Conservation (phyloP, 2,888 invertebrate genomes). For the Perithous albicinctus region DNA sequence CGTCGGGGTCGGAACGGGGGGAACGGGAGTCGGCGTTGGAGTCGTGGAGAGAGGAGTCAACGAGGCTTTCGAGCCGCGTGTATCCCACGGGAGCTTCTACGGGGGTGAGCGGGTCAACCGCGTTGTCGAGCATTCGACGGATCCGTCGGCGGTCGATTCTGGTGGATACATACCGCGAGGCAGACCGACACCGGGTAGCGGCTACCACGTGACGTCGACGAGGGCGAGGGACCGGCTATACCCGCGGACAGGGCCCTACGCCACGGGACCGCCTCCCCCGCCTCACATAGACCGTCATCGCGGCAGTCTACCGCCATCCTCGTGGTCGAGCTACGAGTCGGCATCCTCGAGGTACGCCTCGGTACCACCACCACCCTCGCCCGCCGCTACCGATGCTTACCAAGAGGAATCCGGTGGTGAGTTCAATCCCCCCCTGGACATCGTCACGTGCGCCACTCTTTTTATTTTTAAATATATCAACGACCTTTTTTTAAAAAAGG, state of each 20-base stretch:
- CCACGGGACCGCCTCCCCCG: slow-evolving; percentile 83
- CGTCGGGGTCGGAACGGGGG: slow-evolving; percentile 71
- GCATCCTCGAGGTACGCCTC: slow-evolving; percentile 81
- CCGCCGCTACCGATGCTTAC: slow-evolving; percentile 80
- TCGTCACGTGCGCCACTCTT: neutral
- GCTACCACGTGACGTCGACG: slow-evolving; percentile 83
- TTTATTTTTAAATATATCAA: no score
- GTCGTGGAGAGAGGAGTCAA: slow-evolving; percentile 83
- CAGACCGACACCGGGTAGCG: slow-evolving; percentile 79
- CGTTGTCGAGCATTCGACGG: slow-evolving; percentile 80
- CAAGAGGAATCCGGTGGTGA: slow-evolving; percentile 81
- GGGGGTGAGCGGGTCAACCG: slow-evolving; percentile 79
- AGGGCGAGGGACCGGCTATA: slow-evolving; percentile 84
- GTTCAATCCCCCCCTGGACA: slow-evolving; percentile 1
- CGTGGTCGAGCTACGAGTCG: slow-evolving; percentile 82
- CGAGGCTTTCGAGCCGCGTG: slow-evolving; percentile 82
- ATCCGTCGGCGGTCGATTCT: slow-evolving; percentile 80
- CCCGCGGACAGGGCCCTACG: slow-evolving; percentile 81
- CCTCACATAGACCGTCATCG: slow-evolving; percentile 83
- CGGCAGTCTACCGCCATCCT: slow-evolving; percentile 79
- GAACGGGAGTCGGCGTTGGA: slow-evolving; percentile 79
- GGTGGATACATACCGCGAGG: slow-evolving; percentile 81
- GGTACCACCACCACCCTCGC: slow-evolving; percentile 81
- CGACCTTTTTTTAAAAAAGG: no score
- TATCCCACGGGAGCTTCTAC: slow-evolving; percentile 84